A percentile compares a stretch with the other conserved stretches of the same genome.
These are phyloP conservation scores for Champsocephalus esox DNA, from an alignment of 2,797 vertebrate genomes.

Conservation along the genomic window DNA sequence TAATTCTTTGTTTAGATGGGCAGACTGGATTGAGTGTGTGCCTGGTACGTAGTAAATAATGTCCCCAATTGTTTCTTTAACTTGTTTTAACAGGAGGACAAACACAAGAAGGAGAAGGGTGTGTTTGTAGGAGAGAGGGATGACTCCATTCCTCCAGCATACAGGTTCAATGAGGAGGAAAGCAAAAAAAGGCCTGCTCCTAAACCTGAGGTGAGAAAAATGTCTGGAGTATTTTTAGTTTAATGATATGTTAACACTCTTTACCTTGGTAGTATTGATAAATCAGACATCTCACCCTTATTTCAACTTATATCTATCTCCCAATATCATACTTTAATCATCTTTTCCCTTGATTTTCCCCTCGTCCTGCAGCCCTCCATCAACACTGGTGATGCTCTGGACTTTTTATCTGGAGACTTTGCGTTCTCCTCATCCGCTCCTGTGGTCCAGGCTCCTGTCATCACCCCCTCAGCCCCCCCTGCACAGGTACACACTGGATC, in stretches of 20 bases:
- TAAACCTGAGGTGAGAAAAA: slow-evolving; percentile 75
- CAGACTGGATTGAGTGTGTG: no score
- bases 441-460: slow-evolving; percentile 46
- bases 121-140: slow-evolving; percentile 81
- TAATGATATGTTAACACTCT: no score
- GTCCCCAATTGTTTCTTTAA: not conserved
- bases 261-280: not conserved
- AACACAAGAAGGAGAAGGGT: slow-evolving; percentile 68
- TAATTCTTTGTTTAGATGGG: no score
- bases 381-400: slow-evolving; percentile 65
- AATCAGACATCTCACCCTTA: not conserved
- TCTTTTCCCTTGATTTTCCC: not conserved
- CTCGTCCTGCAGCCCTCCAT: slow-evolving; percentile 67
- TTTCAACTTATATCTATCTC: not conserved
- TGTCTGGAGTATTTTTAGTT: not conserved
- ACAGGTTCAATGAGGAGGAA: slow-evolving; percentile 76
- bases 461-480: slow-evolving; percentile 55
- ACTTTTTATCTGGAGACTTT: slow-evolving; percentile 77
- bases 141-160: slow-evolving; percentile 69
- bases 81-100: slow-evolving; percentile 64
- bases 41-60: no score
- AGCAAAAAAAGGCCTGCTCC: slow-evolving; percentile 74
- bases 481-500: slow-evolving; percentile 41
- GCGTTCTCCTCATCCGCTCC: slow-evolving; percentile 42
- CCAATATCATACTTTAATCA: not conserved